Evolutionary conservation across 2,888 invertebrate genomes (phyloP), one percentile per base, ranked within the genome.

Genomic region (Pollenia amentaria): DNA sequence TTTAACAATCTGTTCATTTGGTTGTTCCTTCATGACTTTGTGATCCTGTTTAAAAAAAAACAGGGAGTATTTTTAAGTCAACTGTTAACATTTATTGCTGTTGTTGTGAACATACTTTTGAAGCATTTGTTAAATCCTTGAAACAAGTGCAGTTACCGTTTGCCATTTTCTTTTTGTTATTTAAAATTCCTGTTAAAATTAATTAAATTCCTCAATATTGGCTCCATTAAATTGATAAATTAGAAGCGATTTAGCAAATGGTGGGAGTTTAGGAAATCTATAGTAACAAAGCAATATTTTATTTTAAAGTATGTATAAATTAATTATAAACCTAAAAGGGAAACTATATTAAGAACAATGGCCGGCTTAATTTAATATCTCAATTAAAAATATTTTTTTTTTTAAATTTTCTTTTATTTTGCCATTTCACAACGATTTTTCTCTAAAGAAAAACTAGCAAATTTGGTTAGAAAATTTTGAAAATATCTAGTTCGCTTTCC

Each of bases 201-300:
- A 80, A 80, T 80, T 80, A 65, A 80, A 80, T 80, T 80, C 72
- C 72, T 65, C 38, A 46, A 65, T 73, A 73, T 65, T 73, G 72
- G 46, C 72, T 16, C 38, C 72, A 80, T 80, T 73, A 80, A 80
- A 65, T 53, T 73, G 64, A 80, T 55, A 73, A 80, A 80, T 80
- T 40, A 21, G 18, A 38, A 46, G 46, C 44, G 9, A 79, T 73
- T 80, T 40, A 73, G 3, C 2, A 18, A 57, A 9, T 46, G 40
- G 48, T 69, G 46, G 55, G 69, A 60, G 46, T 57, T 21, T 21
- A 60, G 29, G 6, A 38, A 64, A 76, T 76, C 64, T 53, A 64
- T 76, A 21, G 64, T 21, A 21, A 38, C 64, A 44, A 60, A 38
- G 21, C 18, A 62, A 76, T 51, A 42, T 51, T 62, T 40, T 14